These are phyloP conservation scores for Selene dorsalis DNA, from an alignment of 2,797 vertebrate genomes.

Conservation along the genomic window DNA sequence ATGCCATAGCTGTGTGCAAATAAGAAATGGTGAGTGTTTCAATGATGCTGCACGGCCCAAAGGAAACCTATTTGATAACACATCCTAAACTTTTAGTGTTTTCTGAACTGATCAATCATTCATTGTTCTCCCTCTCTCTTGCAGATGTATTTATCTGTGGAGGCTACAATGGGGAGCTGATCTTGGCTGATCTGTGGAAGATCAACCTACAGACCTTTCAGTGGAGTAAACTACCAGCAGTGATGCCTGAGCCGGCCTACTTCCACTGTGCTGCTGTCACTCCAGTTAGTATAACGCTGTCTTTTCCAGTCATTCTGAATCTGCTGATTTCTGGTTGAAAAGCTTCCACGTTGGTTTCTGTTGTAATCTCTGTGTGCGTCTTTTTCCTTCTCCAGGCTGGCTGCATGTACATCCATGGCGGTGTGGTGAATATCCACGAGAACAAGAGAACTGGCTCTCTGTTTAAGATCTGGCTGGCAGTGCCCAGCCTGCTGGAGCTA, in stretches of 20 bases:
- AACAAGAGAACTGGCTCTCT: conserved; percentile 98
- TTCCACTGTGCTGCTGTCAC: conserved; percentile 99
- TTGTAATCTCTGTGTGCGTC: background rate
- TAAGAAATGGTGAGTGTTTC: conserved; percentile 88
- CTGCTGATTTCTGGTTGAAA: background rate
- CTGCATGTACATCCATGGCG: conserved; percentile 99
- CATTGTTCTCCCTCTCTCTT: background rate
- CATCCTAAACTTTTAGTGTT: background rate
- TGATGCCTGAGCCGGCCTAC: conserved; percentile 97
- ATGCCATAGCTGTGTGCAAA: conserved; percentile 99
- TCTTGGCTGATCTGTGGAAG: conserved; percentile 96
- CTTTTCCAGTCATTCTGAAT: background rate
- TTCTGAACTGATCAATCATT: background rate
- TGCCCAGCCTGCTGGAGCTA: conserved; percentile 96
- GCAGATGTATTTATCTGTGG: conserved; percentile 98
- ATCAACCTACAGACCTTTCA: conserved; percentile 94
- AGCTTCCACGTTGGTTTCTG: background rate
- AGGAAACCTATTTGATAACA: background rate
- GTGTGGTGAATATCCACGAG: conserved; percentile 97
- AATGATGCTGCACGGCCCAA: background rate
- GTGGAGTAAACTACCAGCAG: conserved; percentile 93
- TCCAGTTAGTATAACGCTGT: conserved; percentile 85
- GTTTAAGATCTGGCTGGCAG: conserved; percentile 98
- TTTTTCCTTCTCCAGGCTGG: conserved; percentile 85
- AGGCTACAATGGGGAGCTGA: conserved; percentile 96